Conservation (phyloP, 2,888 invertebrate genomes). For the Drepana falcataria region DNA sequence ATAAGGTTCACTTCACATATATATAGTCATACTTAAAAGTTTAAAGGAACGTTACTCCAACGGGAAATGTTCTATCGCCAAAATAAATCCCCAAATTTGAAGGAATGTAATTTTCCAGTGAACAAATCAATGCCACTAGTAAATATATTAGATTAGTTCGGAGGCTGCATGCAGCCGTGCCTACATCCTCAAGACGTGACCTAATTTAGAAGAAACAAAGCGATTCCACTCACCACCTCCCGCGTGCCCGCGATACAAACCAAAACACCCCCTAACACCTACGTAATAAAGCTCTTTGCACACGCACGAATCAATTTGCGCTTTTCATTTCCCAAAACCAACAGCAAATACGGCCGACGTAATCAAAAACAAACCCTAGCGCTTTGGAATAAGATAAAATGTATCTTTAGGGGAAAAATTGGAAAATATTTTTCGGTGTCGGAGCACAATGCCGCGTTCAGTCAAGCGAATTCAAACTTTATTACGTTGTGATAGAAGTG, state of each 20-base stretch:
- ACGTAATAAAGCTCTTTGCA: slow-evolving; percentile 24
- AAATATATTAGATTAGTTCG: slow-evolving; percentile 46
- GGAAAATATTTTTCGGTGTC: slow-evolving; percentile 14
- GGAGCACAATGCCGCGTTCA: background rate
- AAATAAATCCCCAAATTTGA: background rate
- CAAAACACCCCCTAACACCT: slow-evolving; percentile 29
- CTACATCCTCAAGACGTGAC: slow-evolving; percentile 52
- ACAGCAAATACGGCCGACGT: slow-evolving; percentile 18
- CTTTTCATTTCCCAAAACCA: slow-evolving; percentile 28
- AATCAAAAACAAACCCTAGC: slow-evolving; percentile 28
- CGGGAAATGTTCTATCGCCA: too few relatives aligned
- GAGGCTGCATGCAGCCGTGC: slow-evolving; percentile 43
- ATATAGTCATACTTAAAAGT: too few relatives aligned
- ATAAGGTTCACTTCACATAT: too few relatives aligned
- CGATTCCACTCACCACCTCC: slow-evolving; percentile 36
- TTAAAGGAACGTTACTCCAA: too few relatives aligned
- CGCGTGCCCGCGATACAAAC: slow-evolving; percentile 16
- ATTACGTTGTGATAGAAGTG: slow-evolving; percentile 7
- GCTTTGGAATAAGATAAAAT: slow-evolving; percentile 19
- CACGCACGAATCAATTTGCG: slow-evolving; percentile 33
- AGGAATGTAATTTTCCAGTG: slow-evolving; percentile 19
- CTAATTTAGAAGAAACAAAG: slow-evolving; percentile 66
- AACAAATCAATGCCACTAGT: slow-evolving; percentile 33
- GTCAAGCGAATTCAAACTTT: slow-evolving; percentile 16
- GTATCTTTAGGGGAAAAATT: slow-evolving; percentile 17